These are phyloP conservation scores for Phaetusa simplex DNA, from an alignment of 2,113 vertebrate species.

Conservation along the genomic window DNA sequence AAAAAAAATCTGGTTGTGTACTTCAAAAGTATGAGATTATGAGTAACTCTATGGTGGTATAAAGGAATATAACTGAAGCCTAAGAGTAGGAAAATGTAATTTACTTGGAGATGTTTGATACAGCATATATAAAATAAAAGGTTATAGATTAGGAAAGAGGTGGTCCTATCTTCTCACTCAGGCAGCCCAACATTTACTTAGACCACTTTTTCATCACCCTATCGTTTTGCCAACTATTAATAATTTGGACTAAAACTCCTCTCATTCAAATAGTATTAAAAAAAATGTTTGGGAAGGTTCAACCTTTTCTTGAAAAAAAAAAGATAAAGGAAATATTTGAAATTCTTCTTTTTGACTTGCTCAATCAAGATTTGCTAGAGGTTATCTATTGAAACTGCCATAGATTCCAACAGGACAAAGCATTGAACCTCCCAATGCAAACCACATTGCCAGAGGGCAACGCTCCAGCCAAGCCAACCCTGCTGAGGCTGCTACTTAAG, in stretches of 20 bases:
- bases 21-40: neutral
- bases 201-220: neutral
- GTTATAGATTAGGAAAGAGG: neutral
- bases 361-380: neutral
- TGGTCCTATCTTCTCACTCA: neutral
- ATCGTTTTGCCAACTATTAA: neutral
- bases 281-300: neutral
- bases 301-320: neutral
- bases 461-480: neutral
- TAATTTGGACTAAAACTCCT: neutral
- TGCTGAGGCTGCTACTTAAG: neutral
- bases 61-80: neutral
- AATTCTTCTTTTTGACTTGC: neutral
- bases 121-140: neutral
- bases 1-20: too few species aligned
- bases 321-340: neutral
- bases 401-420: neutral
- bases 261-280: neutral
- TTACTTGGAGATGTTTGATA: neutral
- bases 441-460: neutral
- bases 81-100: neutral
- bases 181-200: neutral
- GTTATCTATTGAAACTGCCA: neutral
- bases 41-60: neutral
- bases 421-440: neutral